phyloP scores from a whole-genome alignment of 2,888 invertebrate genomes.

The Plagiodera versicolora region DNA sequence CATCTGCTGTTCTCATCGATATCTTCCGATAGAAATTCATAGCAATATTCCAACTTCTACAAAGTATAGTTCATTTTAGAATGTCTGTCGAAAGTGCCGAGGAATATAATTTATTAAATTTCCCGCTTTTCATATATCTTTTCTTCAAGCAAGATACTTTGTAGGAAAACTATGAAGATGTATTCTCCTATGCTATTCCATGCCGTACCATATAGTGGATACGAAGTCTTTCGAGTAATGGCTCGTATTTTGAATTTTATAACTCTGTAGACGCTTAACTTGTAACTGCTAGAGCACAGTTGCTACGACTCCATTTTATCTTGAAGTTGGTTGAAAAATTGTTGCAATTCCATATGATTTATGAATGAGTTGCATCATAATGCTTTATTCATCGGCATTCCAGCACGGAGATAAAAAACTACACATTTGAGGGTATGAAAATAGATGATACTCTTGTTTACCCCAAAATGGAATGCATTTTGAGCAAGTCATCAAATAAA shows the following conservation, averaged over 20 bases:
- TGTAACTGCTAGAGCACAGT: background rate
- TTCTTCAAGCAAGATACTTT: background rate
- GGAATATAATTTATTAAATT: background rate
- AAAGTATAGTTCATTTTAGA: background rate
- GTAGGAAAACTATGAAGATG: background rate
- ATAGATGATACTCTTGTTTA: no score
- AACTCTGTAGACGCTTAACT: background rate
- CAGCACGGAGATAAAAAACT: no score
- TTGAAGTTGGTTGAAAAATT: no score
- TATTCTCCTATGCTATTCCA: background rate
- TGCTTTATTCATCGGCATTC: background rate
- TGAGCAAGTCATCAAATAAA: no score
- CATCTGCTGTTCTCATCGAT: background rate
- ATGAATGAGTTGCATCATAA: no score
- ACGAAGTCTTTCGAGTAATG: conserved; percentile 1
- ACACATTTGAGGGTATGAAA: no score
- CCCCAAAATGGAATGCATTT: no score
- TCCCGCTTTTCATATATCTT: background rate
- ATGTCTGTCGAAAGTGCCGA: background rate
- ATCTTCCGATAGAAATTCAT: background rate
- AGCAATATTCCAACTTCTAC: background rate
- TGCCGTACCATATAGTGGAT: background rate
- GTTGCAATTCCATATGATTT: no score
- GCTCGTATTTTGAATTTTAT: conserved; percentile 8
- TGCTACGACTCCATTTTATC: background rate